A percentile compares a stretch with the other conserved stretches of the same genome.
Evolutionary conservation across 2,113 vertebrate species (phyloP).

Genomic region (Cranoglanis bouderius): DNA sequence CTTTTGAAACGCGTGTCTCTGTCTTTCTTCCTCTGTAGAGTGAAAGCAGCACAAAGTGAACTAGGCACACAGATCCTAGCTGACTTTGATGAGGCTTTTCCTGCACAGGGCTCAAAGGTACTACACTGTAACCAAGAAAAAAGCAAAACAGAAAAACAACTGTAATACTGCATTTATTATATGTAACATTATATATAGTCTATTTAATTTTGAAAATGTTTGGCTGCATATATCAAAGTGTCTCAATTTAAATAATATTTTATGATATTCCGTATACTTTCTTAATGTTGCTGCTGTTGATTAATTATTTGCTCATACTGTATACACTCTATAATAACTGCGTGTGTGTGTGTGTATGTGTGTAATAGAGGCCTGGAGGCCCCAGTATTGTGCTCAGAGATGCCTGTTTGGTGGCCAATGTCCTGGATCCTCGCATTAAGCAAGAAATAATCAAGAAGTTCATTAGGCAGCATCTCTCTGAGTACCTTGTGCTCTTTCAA

Average conservation of each 20-base stretch:
- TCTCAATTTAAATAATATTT: neutral
- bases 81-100: conserved; percentile 96
- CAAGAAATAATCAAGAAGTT: conserved; percentile 99
- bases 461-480: conserved; percentile 93
- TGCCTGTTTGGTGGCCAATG: conserved; percentile 92
- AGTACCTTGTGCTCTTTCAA: conserved; percentile 97
- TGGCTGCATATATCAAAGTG: neutral
- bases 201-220: neutral
- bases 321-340: neutral
- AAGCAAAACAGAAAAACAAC: neutral
- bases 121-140: conserved; percentile 9
- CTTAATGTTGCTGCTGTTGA: neutral
- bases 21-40: conserved; percentile 69
- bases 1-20: neutral
- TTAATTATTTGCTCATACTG: neutral
- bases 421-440: conserved; percentile 93
- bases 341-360: conserved; percentile 19
- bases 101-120: conserved; percentile 95
- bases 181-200: neutral
- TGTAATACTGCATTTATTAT: neutral
- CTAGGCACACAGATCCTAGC: conserved; percentile 95
- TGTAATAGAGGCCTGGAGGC: conserved; percentile 84
- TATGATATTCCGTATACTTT: neutral
- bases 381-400: conserved; percentile 95
- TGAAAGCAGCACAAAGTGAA: conserved; percentile 94